A percentile compares a stretch with the other conserved stretches of the same genome.
These are phyloP conservation scores for Thunnus maccoyii DNA, from an alignment of 2,113 vertebrate genomes.

Conservation along the genomic window DNA sequence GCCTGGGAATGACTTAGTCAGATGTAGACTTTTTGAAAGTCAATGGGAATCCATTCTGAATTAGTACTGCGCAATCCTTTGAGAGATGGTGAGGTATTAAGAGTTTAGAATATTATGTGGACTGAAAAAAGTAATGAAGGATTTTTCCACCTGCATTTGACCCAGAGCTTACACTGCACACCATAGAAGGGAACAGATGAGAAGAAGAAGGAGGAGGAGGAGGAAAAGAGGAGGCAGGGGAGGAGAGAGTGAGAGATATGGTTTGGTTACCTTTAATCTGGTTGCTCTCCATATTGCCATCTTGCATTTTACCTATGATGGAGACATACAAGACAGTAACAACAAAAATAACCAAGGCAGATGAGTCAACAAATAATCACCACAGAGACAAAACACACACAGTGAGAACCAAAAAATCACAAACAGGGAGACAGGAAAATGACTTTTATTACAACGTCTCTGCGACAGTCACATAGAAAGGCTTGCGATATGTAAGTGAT, in stretches of 20 bases:
- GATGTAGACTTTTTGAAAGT: background rate
- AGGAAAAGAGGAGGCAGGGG: background rate
- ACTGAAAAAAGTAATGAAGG: slow-evolving; percentile 1
- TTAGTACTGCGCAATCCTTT: background rate
- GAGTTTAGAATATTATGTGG: background rate
- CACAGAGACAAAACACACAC: slow-evolving; percentile 69
- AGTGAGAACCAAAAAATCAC: slow-evolving; percentile 83
- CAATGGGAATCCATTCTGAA: slow-evolving; percentile 15
- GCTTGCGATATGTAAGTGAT: slow-evolving; percentile 54
- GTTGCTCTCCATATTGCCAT: slow-evolving; percentile 99
- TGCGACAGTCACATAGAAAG: slow-evolving; percentile 79
- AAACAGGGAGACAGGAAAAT: slow-evolving; percentile 86
- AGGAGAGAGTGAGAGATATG: slow-evolving; percentile 80
- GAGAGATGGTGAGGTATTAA: background rate
- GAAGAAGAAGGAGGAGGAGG: slow-evolving; percentile 1
- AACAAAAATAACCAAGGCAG: slow-evolving; percentile 90
- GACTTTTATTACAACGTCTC: slow-evolving; percentile 84
- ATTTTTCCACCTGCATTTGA: slow-evolving; percentile 57
- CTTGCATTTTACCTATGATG: slow-evolving; percentile 99
- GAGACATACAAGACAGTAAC: slow-evolving; percentile 95
- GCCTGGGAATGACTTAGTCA: background rate
- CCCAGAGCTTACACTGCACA: slow-evolving; percentile 60
- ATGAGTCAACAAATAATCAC: slow-evolving; percentile 85
- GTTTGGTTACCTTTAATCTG: slow-evolving; percentile 98
- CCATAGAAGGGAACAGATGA: slow-evolving; percentile 37